Conservation (phyloP, 1,140 invertebrate species). For the Drosophila tani region DNA sequence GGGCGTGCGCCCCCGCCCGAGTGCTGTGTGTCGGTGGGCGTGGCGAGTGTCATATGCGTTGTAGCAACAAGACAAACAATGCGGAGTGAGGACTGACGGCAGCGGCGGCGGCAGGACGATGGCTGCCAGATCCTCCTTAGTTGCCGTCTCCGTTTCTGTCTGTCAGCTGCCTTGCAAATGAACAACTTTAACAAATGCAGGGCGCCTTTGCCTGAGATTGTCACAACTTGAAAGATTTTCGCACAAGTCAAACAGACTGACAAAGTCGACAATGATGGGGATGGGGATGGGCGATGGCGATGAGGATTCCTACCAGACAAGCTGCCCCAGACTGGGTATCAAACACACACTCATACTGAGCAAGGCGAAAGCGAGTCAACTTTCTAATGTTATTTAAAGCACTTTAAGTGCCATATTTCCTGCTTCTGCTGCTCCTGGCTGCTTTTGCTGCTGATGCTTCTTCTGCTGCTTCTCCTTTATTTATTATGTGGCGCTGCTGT, state of each 20-base stretch:
- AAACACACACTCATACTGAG: slow-evolving; percentile 17
- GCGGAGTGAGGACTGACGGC: slow-evolving; percentile 16
- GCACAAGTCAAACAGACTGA: slow-evolving; percentile 78
- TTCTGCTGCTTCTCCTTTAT: slow-evolving; percentile 59
- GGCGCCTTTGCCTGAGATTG: slow-evolving; percentile 52
- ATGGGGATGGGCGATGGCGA: neutral
- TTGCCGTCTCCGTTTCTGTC: slow-evolving; percentile 54
- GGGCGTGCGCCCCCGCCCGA: slow-evolving; percentile 42
- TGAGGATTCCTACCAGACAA: slow-evolving; percentile 24
- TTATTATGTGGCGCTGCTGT: slow-evolving; percentile 78
- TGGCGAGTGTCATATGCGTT: slow-evolving; percentile 77
- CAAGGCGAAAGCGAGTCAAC: slow-evolving; percentile 50
- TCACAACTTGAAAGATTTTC: slow-evolving; percentile 80
- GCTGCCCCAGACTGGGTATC: slow-evolving; percentile 36
- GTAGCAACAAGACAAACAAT: slow-evolving; percentile 79
- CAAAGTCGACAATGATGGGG: slow-evolving; percentile 72
- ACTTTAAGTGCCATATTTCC: slow-evolving; percentile 83
- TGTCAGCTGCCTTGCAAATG: slow-evolving; percentile 78
- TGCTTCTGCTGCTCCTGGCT: slow-evolving; percentile 42
- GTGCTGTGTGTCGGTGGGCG: slow-evolving; percentile 48
- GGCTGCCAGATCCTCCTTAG: slow-evolving; percentile 22
- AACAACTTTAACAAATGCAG: slow-evolving; percentile 81
- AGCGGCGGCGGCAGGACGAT: slow-evolving; percentile 29
- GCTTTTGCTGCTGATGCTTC: slow-evolving; percentile 14
- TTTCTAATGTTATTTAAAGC: slow-evolving; percentile 84